Percentiles rank a stretch among this genome's conserved stretches.
These are phyloP conservation scores for Dromaius novaehollandiae DNA, from an alignment of 2,113 vertebrate species.

Conservation along the genomic window DNA sequence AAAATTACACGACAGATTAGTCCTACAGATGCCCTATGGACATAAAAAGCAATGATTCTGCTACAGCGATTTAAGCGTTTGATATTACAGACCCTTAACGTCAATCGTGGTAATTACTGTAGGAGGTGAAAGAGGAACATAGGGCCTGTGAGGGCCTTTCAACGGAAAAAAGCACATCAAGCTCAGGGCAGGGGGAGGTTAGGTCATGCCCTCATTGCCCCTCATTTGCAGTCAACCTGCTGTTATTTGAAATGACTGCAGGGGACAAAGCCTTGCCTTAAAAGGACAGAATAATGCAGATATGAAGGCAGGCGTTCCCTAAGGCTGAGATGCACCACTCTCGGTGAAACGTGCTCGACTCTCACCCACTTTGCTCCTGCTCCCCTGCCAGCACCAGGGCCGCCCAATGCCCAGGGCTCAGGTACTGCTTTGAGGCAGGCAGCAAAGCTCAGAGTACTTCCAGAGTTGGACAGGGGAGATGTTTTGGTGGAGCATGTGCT, in stretches of 20 bases:
- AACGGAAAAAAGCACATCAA: not conserved
- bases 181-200: not conserved
- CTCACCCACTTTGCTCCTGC: not conserved
- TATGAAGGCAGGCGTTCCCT: not conserved
- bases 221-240: not conserved
- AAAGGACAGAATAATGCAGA: not conserved
- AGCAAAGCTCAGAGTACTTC: not conserved
- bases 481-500: not conserved
- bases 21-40: not conserved
- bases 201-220: not conserved
- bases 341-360: not conserved
- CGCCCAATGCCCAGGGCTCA: not conserved
- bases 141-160: not conserved
- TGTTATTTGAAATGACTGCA: not conserved
- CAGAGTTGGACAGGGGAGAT: not conserved
- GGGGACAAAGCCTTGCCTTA: not conserved
- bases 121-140: slow-evolving; percentile 13
- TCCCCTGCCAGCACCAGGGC: not conserved
- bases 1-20: slow-evolving; percentile 11
- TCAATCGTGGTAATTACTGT: not conserved
- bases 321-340: not conserved
- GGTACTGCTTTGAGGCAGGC: not conserved
- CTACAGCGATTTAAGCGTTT: not conserved
- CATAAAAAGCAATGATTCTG: slow-evolving; percentile 10
- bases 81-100: not conserved